These are phyloP conservation scores for Drosophila nigricruria DNA, from an alignment of 2,888 invertebrate genomes.

Conservation along the genomic window DNA sequence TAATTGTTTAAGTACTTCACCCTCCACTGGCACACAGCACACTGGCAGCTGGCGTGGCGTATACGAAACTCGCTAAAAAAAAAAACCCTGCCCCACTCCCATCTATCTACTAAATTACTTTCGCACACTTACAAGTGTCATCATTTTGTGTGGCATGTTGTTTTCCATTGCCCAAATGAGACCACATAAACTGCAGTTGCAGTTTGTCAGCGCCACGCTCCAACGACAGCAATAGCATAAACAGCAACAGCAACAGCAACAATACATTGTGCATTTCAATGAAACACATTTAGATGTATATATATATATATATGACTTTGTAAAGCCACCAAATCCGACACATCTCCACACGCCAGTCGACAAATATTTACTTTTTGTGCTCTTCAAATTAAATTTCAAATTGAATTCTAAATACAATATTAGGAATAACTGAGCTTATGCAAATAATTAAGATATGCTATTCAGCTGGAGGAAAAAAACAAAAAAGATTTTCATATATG, in stretches of 20 bases:
- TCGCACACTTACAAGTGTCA: conserved; percentile 73
- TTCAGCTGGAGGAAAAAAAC: not conserved
- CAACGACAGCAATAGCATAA: not conserved
- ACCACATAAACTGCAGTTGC: conserved; percentile 64
- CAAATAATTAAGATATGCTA: not conserved
- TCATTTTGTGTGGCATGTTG: conserved; percentile 56
- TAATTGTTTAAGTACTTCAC: conserved; percentile 78
- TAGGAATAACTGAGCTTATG: not conserved
- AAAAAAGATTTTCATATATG: too few species aligned
- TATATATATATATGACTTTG: not conserved
- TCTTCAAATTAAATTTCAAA: conserved; percentile 19
- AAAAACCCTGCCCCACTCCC: not conserved
- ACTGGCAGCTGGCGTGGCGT: conserved; percentile 35
- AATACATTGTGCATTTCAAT: conserved; percentile 29
- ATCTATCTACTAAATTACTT: conserved; percentile 60
- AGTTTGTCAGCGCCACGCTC: conserved; percentile 30
- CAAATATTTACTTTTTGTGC: conserved; percentile 16
- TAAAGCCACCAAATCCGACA: not conserved
- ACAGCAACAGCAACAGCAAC: conserved; percentile 13
- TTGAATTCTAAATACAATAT: conserved; percentile 2
- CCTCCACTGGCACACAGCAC: conserved; percentile 42
- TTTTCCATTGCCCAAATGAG: conserved; percentile 56
- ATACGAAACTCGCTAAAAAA: conserved; percentile 47
- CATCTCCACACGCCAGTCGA: conserved; percentile 22
- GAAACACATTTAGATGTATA: conserved; percentile 12